Evolutionary conservation across 2,113 vertebrate genomes (phyloP).

Genomic region (Sterrhoptilus dennistouni): DNA sequence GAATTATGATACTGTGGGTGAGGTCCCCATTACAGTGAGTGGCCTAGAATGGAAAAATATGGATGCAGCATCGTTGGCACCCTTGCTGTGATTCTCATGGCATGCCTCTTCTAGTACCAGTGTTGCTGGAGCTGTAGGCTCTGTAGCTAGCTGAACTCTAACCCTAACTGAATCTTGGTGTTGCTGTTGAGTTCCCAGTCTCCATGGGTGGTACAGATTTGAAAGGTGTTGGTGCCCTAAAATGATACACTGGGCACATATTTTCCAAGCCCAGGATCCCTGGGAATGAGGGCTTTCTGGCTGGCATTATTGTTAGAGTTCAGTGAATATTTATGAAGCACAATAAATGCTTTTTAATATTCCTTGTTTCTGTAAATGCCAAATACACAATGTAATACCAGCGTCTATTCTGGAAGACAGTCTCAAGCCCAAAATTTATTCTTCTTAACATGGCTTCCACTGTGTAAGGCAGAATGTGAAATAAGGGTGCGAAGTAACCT

Average conservation of each 20-base stretch:
- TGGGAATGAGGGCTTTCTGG: not conserved
- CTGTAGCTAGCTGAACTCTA: not conserved
- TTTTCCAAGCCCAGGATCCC: not conserved
- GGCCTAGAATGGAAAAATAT: not conserved
- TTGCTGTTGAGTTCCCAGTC: not conserved
- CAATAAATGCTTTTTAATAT: not conserved
- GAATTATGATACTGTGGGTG: not conserved
- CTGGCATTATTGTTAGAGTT: not conserved
- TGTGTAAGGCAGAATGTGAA: not conserved
- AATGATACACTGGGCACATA: not conserved
- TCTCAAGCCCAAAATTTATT: not conserved
- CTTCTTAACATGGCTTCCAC: not conserved
- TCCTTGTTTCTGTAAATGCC: not conserved
- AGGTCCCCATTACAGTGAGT: not conserved
- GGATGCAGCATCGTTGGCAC: not conserved
- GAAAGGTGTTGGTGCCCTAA: not conserved
- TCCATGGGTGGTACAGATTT: not conserved
- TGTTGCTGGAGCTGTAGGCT: not conserved
- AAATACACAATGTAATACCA: not conserved
- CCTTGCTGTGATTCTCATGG: not conserved
- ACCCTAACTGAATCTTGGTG: not conserved
- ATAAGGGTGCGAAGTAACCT: not conserved
- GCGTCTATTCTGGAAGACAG: not conserved
- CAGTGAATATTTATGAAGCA: not conserved
- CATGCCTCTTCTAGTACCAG: not conserved